Percentiles rank a stretch among this genome's conserved stretches.
phyloP scores from a whole-genome alignment of 2,113 vertebrate genomes.

The Oceanites oceanicus region DNA sequence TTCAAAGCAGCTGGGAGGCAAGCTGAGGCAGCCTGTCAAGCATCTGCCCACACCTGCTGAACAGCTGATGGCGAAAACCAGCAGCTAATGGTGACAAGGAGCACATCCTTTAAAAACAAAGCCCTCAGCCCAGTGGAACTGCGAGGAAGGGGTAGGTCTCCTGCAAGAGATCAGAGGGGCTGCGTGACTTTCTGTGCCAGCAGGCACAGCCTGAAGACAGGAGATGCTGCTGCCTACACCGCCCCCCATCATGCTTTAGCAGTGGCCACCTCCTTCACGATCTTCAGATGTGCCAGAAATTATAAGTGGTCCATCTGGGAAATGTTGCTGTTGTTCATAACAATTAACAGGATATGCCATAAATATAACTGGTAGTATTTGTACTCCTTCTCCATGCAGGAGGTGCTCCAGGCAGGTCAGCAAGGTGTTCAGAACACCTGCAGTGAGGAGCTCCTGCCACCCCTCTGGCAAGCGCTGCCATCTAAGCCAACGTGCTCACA shows the following conservation, averaged over 20 bases:
- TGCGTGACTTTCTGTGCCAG: background rate
- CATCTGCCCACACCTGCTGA: background rate
- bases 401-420: background rate
- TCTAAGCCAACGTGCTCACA: fast-evolving
- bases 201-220: background rate
- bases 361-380: background rate
- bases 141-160: background rate
- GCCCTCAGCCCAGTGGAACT: background rate
- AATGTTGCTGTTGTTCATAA: background rate
- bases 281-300: background rate
- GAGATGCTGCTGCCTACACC: background rate
- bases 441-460: background rate
- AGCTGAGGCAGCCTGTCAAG: background rate
- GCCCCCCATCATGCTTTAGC: background rate
- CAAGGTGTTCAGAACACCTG: background rate
- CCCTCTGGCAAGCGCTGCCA: fast-evolving
- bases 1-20: background rate
- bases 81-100: background rate
- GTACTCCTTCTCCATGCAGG: background rate
- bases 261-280: background rate
- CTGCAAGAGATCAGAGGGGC: background rate
- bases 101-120: background rate
- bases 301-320: background rate
- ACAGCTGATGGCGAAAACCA: background rate
- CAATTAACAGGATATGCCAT: background rate